Evolutionary conservation across 1,140 invertebrate genomes (phyloP), one percentile per base, ranked within the genome.

Genomic region (Nasonia vitripennis): DNA sequence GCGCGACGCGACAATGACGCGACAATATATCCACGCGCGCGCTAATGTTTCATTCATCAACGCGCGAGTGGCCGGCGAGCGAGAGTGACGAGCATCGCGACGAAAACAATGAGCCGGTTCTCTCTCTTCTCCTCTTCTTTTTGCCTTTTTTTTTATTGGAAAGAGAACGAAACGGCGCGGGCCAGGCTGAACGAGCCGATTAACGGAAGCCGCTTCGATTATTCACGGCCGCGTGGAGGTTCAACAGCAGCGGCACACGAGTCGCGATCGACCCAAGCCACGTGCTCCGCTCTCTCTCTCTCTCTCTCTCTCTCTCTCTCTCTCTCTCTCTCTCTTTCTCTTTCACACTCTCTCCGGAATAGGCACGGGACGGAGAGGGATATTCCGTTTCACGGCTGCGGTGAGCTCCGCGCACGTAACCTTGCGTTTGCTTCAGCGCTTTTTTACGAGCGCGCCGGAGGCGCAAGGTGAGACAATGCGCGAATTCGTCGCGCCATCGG

Each of bases 1-100:
- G 55, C n/a, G n/a, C 77, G 62, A 34, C 74, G n/a, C 45, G 78
- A 81, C 84, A 81, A 41, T 85, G 78, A 75, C 78, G 51, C 79
- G n/a, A n/a, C n/a, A n/a, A 51, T 70, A 27, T 41, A 27, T 41
- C 37, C 78, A 14, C 75, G 82, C 82, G 51, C 41, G 5, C 75
- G 17, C 45, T 82, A 80, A 80, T 85, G 78, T 85, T 81, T 81
- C 84, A 81, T 81, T 85, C 84, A 81, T 81, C 51, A 51, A 31
- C 9, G 78, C 51, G 62, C 37, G 51, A 10, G 31, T 20, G 51
- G 20, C 12, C 23, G 1, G 2, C 73, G 37, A 31, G 73, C 14
- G 37, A 71, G 23, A 70, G 31, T 68, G 62, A 68, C 78, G 34
- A 41, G 48, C 34, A 67, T 3, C n/a, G 5, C 80, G 70, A n/a